These are phyloP conservation scores for Rafetus swinhoei DNA, from an alignment of 2,113 vertebrate genomes.

Conservation along the genomic window DNA sequence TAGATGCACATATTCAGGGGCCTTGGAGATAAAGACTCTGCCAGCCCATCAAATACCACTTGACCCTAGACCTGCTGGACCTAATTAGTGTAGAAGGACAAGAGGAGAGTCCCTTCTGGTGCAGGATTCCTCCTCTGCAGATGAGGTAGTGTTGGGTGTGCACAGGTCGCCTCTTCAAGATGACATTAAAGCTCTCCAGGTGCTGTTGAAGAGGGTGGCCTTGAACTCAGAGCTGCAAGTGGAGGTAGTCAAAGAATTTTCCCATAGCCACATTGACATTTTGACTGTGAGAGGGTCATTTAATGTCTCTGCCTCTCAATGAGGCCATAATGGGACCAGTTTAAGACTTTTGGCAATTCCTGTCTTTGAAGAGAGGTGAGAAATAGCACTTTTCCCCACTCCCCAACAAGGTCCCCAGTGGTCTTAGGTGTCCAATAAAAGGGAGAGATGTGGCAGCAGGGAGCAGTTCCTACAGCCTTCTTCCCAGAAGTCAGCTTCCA, in stretches of 20 bases:
- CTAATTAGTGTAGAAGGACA: no score
- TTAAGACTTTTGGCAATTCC: neutral
- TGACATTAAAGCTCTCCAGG: neutral
- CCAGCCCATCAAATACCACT: no score
- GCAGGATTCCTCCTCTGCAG: no score
- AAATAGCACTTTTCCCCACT: neutral
- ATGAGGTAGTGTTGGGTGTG: no score
- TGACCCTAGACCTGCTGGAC: no score
- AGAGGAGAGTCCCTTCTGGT: no score
- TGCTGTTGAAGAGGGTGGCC: neutral
- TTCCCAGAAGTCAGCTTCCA: no score
- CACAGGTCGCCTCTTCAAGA: no score
- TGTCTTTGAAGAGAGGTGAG: neutral
- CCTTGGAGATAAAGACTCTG: no score
- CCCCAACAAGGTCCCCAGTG: neutral
- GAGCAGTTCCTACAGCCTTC: neutral
- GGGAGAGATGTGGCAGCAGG: neutral
- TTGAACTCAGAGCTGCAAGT: neutral
- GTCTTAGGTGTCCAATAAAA: neutral
- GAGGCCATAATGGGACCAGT: neutral
- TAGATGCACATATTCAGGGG: no score
- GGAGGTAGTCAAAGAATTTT: neutral
- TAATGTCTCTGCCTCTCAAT: neutral
- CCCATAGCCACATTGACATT: no score
- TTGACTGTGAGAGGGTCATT: neutral